Evolutionary conservation across 2,888 invertebrate species (phyloP), one percentile per base, ranked within the genome.

Genomic region (Dryomyza anilis): DNA sequence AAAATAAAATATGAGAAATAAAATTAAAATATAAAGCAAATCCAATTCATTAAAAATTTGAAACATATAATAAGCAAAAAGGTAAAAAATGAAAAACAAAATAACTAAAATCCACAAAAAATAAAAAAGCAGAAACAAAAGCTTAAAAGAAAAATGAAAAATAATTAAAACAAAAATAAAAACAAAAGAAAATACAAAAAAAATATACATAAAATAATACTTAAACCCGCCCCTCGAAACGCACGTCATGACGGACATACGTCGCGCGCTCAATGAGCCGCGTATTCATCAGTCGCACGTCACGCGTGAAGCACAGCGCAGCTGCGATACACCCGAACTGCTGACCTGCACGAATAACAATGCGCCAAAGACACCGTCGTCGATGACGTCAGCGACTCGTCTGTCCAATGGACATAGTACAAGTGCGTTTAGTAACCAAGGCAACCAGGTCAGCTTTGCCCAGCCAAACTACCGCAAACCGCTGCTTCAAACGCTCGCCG

Each of bases 221-320:
- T 1, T 1, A 14, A 21, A 46, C 30, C 46, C 30, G 29, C 19
- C 19, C 30, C 1, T 5, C 33, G 19, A 10, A 52, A 66, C 50
- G 55, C n/a, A n/a, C n/a, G n/a, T n/a, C n/a, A 77, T 79, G 79
- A 74, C 73, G 52, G 78, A 78, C 45, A 66, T 78, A 56, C 74
- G 76, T 45, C 72, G 73, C 46, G 67, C 61, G 30, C 30, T 45
- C 2, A 68, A 68, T 23, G 62, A 50, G 8, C 30, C 57, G 43
- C 67, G 67, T 39, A 58, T 64, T 46, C 67, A 65, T 43, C 67
- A 67, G n/a, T 64, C 70, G 39, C 68, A 69, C 50, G 23, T n/a
- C 48, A 33, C 6, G 52, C 69, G 8, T 62, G 21, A 36, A 33
- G 27, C 45, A 10, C 65, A 71, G n/a, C n/a, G n/a, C n/a, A n/a